Evolutionary conservation across 2,797 vertebrate species (phyloP).

Genomic region (Eremophila alpestris): DNA sequence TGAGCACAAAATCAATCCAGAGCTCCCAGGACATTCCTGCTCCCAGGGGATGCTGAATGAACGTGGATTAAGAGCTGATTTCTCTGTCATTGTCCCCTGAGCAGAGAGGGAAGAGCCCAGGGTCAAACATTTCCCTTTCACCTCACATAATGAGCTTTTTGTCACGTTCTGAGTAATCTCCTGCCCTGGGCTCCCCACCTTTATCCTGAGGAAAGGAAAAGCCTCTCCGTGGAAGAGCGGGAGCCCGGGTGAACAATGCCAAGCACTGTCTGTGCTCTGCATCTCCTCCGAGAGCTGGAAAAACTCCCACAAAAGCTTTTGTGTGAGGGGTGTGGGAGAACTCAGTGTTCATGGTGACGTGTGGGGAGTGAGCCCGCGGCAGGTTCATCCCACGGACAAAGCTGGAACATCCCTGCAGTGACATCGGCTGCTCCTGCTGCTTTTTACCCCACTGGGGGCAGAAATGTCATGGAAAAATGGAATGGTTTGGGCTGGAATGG

Average conservation of each 20-base stretch:
- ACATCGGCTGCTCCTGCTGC: neutral
- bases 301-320: neutral
- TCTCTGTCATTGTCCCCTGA: neutral
- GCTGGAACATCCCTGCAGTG: neutral
- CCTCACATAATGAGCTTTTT: neutral
- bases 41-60: neutral
- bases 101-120: neutral
- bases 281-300: neutral
- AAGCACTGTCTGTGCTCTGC: neutral
- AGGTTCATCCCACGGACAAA: neutral
- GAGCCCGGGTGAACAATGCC: neutral
- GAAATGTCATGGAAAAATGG: neutral
- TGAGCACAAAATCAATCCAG: neutral
- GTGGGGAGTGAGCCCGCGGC: accelerated
- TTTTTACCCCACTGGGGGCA: accelerated
- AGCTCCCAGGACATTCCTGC: neutral
- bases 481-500: neutral
- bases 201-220: neutral
- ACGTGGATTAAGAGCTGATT: neutral
- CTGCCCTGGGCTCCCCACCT: neutral
- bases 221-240: neutral
- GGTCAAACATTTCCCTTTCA: neutral
- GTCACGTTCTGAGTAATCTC: neutral
- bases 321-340: neutral
- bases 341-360: neutral